Evolutionary conservation across 30 jellyfish, hydroid and myxozoan genomes (phyloP), one percentile per base, ranked within the genome.

Genomic region (Cassiopea andromeda): DNA sequence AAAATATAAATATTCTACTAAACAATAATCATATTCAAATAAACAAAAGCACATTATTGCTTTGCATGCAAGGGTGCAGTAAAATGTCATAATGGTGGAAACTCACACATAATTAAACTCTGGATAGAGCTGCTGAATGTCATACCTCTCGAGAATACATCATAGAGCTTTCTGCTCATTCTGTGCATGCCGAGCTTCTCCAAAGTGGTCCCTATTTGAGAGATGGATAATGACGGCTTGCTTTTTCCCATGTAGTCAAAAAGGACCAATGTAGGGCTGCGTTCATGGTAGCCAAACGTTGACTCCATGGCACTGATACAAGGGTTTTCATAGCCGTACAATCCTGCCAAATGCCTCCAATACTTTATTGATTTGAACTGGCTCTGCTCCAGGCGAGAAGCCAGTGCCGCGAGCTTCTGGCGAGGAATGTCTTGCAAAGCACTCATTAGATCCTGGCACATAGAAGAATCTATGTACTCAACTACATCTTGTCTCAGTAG

Each of bases 301-400:
- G 74, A 48, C 27, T 77, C 86, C 57, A 77, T 77, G 18, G 44
- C 13, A 77, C 14, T 59, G 50, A 77, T 77, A 4, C 13, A 54
- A 2, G 4, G 57, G 59, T 46, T 49, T 54, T 43, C 57, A 50
- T 47, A 49, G n/a, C 74, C 74, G 50, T 46, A 77, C 72, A 47
- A 12, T 48, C 74, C 59, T 1, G 86, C 86, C 50, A 77, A 49
- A 49, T 77, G 74, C 75, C 59, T 48, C 86, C 86, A 77, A 46
- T 49, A 77, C 44, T 77, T 77, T n/a, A 77, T 48, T 17, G 73
- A 49, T n/a, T 48, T 77, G 54, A 70, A 70, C 73, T 49, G 74
- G 57, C 59, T 19, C 48, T 8, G 47, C 19, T 77, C 86, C 15
- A 70, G 54, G 10, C 16, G 50, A 2, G 15, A 4, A 18, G 79